phyloP scores from a whole-genome alignment of 2,888 invertebrate species.

The Oscheius sp. region DNA sequence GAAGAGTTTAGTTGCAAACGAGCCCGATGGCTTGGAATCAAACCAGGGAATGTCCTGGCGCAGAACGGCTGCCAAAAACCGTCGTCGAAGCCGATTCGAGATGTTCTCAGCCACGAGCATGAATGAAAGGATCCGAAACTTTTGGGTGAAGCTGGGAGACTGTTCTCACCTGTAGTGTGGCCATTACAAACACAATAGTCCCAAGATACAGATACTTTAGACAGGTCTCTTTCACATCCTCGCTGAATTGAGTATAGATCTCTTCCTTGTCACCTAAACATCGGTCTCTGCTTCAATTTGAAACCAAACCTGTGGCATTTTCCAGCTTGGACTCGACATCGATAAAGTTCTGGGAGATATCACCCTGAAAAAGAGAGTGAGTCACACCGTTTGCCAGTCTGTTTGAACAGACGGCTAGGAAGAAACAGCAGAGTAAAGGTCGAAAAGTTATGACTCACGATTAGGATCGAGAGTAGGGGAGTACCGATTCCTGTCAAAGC shows the following conservation, averaged over 20 bases:
- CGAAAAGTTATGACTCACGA: conserved; percentile 23
- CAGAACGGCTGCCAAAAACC: conserved; percentile 73
- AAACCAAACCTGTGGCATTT: conserved; percentile 5
- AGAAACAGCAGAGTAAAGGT: too few relatives aligned
- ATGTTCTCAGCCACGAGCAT: conserved; percentile 75
- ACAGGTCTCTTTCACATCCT: conserved; percentile 40
- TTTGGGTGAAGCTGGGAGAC: background rate
- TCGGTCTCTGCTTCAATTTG: too few relatives aligned
- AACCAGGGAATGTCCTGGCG: conserved; percentile 75
- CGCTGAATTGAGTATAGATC: conserved; percentile 9
- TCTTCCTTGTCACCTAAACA: background rate
- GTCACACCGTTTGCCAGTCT: conserved; percentile 6
- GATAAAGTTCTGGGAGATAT: conserved; percentile 59
- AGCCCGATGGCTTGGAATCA: conserved; percentile 75
- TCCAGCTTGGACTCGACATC: conserved; percentile 37
- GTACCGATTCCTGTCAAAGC: conserved; percentile 26
- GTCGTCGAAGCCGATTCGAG: conserved; percentile 74
- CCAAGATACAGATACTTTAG: conserved; percentile 60
- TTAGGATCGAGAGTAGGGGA: conserved; percentile 29
- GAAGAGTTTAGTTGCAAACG: conserved; percentile 76
- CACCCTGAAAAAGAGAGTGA: conserved; percentile 43
- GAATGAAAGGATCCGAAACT: conserved; percentile 74
- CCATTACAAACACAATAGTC: conserved; percentile 51
- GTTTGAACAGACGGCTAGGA: conserved; percentile 13
- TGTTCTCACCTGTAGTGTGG: conserved; percentile 51